Base-by-base conservation (phyloP, 2,113 vertebrate genomes). In the Chaetodon trifascialis region DNA sequence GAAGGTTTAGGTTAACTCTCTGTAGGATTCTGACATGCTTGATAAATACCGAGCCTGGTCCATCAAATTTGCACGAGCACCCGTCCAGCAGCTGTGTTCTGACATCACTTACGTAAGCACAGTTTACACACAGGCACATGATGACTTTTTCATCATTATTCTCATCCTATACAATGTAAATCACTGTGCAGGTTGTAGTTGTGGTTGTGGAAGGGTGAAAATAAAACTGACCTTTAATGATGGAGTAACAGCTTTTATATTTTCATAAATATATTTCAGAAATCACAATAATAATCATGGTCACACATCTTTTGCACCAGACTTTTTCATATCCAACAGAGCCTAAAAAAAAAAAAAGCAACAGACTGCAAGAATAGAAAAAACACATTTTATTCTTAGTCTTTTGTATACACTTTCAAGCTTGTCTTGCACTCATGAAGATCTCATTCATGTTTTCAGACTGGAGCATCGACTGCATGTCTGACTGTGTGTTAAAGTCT, bases 401-500 rank as follows among this genome's bases (percentile, higher is more conserved):
- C 11, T 51, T 73, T 62, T 64, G 34, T 40, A 17, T 16, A 56
- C 79, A 66, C 11, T n/a, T 30, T 21, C 36, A 17, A 38, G 25
- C 4, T 72, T 44, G 73, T 30, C 23, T 42, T 66, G 63, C 59
- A 64, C 12, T 52, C 54, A 40, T 54, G 56, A 70, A 70, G 64
- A 72, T 75, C 40, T 85, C 76, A 44, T 34, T 82, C 4, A 7
- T 62, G 82, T 70, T 80, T 79, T 60, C n/a, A 60, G 25, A 59
- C 58, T 11, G 7, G 25, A 56, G 60, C 25, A 7, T 69, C 59
- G 65, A 64, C 59, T 80, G 73, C 56, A 42, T 15, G 42, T 85
- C 76, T 85, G 66, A 73, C 65, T 82, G 44, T 72, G 82, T 78
- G 62, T 80, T 88, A 77, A 30, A 80, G 38, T 64, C 42, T 79